A percentile compares a stretch with the other conserved stretches of the same genome.
phyloP scores from a whole-genome alignment of 2,888 invertebrate genomes.

The Spatulosminthurus flaviceps region DNA sequence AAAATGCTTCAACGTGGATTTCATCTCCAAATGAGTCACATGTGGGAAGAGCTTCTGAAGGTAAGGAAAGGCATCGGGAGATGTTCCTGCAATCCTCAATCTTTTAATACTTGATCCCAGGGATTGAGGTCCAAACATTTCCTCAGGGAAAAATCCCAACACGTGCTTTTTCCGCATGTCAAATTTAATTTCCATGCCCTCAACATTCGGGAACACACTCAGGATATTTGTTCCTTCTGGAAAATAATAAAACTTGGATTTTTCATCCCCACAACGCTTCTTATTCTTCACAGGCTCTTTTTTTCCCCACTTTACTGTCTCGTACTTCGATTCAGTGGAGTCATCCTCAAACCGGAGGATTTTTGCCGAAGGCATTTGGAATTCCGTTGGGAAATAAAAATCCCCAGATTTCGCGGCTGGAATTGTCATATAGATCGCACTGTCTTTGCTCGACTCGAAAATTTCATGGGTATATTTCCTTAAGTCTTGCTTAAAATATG shows the following conservation, averaged over 20 bases:
- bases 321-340: neutral
- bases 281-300: too few species aligned
- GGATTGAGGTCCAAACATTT: neutral
- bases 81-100: neutral
- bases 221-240: neutral
- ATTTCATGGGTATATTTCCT: neutral
- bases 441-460: neutral
- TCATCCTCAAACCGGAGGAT: neutral
- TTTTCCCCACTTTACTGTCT: neutral
- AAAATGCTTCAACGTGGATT: neutral
- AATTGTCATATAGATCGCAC: neutral
- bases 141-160: neutral
- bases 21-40: neutral
- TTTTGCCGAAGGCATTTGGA: neutral
- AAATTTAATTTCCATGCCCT: neutral
- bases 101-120: neutral
- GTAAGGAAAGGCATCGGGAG: neutral
- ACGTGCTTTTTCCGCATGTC: neutral
- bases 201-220: neutral
- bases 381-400: neutral
- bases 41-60: neutral
- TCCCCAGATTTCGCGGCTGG: neutral
- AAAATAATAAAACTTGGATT: neutral
- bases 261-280: neutral
- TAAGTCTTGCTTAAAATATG: too few species aligned